Evolutionary conservation across 2,888 invertebrate species (phyloP), one percentile per base, ranked within the genome.

Genomic region (Tiliacea citrago): DNA sequence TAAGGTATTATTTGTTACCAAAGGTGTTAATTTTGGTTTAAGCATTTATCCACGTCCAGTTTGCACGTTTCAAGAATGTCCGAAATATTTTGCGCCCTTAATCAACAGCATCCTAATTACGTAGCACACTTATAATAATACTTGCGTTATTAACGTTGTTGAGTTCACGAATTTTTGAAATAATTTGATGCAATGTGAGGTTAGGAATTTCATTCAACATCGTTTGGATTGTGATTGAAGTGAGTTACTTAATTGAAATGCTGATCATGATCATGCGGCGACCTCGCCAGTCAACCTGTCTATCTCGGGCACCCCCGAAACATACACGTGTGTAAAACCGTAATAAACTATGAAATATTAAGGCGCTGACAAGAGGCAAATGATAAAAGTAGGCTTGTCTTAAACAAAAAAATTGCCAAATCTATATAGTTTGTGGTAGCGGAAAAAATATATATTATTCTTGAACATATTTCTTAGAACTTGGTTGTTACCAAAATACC

Each of bases 301-400:
- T 29, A 18, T 61, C 3, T 35, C 16, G 9, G 9, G n/a, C 9
- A 49, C 45, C 0, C 7, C 5, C 8, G 2, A 55, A 63, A 63
- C n/a, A 42, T 47, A 24, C 12, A 47, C 13, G 47, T 79, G 21
- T 29, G 1, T 63, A 77, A 61, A 47, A 35, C 16, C 13, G 60
- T 80, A 53, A 39, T n/a, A 61, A 62, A 29, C 13, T 21, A 24
- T 75, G 18, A 47, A 80, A 55, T 73, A 61, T 67, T 55, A n/a
- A n/a, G n/a, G n/a, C n/a, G n/a, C n/a, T n/a, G n/a, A n/a, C n/a
- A n/a, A n/a, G n/a, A n/a, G n/a, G n/a, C n/a, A n/a, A n/a, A n/a
- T n/a, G n/a, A n/a, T n/a, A n/a, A n/a, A n/a, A n/a, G n/a, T n/a
- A n/a, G n/a, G n/a, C n/a, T n/a, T n/a, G n/a, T n/a, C n/a, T n/a